Evolutionary conservation across 2,888 invertebrate species (phyloP), one percentile per base, ranked within the genome.

Genomic region (Agrochola litura): DNA sequence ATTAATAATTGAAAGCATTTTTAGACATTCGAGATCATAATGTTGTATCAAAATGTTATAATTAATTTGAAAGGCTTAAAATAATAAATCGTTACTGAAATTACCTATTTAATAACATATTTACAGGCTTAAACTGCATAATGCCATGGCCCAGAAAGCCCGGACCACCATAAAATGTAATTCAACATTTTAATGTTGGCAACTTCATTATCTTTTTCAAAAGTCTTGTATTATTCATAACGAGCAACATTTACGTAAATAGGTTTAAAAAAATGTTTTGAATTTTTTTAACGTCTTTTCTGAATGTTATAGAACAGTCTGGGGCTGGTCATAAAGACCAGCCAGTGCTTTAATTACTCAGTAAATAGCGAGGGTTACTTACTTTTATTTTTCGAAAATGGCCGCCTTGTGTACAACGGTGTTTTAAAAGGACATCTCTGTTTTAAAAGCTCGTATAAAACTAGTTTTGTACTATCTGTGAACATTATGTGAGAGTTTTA

Each of bases 291-390:
- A 81, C 73, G 74, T 73, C 84, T 70, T 84, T 81, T 82, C 77
- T 84, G 85, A 84, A 82, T 85, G 88, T 90, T 89, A 89, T 90
- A 88, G 87, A 84, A 86, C 82, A 87, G 89, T 91, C 84, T 89
- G 83, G 79, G 80, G 79, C 84, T 82, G 82, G 88, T 86, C 87
- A 84, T 91, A 91, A 92, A 91, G 86, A 87, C 89, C 90, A 86
- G 86, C 90, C 90, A 88, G 84, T 84, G 86, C 89, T 92, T 92
- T 93, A 93, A 94, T 93, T 93, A 91, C 91, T 79, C 75, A 81
- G 88, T 88, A 90, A 92, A 92, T 88, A 90, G 89, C 79, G 72
- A 86, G 66, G 89, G 85, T 86, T 83, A 87, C 64, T 87, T 87
- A 87, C 64, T 87, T 87, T 88, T 82, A 77, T 85, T 87, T 85